A percentile compares a stretch with the other conserved stretches of the same genome.
phyloP scores from a whole-genome alignment of 2,888 invertebrate genomes.

The Eupithecia inturbata region DNA sequence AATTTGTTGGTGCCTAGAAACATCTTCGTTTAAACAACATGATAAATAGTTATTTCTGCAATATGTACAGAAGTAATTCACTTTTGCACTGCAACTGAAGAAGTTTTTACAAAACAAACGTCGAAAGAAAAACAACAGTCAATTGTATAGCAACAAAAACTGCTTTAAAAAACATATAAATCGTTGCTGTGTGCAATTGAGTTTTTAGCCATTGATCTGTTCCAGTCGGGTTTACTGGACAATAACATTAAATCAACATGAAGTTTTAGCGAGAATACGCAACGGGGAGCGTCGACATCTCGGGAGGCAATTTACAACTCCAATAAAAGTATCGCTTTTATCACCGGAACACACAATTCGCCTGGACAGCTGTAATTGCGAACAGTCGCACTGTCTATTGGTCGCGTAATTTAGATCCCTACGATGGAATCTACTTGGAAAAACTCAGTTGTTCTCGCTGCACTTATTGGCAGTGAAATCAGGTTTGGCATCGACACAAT shows the following conservation, averaged over 20 bases:
- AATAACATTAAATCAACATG: conserved; percentile 72
- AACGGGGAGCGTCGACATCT: conserved; percentile 66
- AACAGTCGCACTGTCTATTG: conserved; percentile 76
- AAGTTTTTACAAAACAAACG: neutral
- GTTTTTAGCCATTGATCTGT: conserved; percentile 44
- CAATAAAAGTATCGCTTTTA: conserved; percentile 82
- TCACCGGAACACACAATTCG: conserved; percentile 79
- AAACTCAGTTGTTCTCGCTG: conserved; percentile 1
- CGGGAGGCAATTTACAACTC: conserved; percentile 73
- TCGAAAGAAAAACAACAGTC: neutral
- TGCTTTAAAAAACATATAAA: conserved; percentile 19
- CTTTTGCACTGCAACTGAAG: neutral
- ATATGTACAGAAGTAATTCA: neutral
- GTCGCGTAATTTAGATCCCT: conserved; percentile 76
- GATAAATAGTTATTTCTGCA: neutral
- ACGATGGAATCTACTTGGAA: conserved; percentile 46
- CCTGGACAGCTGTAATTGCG: conserved; percentile 81
- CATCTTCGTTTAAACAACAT: neutral
- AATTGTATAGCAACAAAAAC: neutral
- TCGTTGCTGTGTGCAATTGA: conserved; percentile 39
- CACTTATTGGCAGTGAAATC: neutral
- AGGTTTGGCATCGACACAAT: neutral
- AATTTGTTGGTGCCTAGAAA: neutral
- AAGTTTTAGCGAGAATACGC: conserved; percentile 65
- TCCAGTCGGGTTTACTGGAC: conserved; percentile 55